Evolutionary conservation across 2,888 invertebrate genomes (phyloP).

Genomic region (Iphiclides podalirius): DNA sequence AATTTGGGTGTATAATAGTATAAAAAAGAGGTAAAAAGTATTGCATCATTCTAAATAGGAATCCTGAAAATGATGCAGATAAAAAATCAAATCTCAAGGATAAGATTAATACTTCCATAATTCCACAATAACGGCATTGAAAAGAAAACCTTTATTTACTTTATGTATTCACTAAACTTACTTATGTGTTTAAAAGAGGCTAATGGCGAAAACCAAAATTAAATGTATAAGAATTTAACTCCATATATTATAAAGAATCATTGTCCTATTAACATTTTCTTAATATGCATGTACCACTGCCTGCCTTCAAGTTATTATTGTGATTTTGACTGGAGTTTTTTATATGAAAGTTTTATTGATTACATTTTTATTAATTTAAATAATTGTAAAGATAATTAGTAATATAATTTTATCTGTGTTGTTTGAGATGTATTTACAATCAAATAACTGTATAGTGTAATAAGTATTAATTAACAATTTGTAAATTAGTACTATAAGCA

Average conservation of each 20-base stretch:
- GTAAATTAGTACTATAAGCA: conserved; percentile 22
- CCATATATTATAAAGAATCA: conserved; percentile 38
- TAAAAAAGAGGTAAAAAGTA: too few species aligned
- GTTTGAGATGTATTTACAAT: conserved; percentile 34
- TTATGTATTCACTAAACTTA: too few species aligned
- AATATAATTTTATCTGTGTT: conserved; percentile 16
- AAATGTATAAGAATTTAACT: conserved; percentile 41
- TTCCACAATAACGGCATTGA: too few species aligned
- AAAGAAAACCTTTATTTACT: too few species aligned
- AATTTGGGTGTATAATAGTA: too few species aligned
- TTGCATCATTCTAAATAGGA: too few species aligned
- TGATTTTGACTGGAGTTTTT: conserved; percentile 52
- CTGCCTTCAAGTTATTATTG: conserved; percentile 66
- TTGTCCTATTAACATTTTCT: conserved; percentile 46
- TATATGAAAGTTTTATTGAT: too few species aligned
- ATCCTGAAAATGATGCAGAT: too few species aligned
- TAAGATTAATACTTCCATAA: too few species aligned
- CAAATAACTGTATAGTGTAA: conserved; percentile 11
- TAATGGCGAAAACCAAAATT: conserved; percentile 25
- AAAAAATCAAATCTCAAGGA: too few species aligned
- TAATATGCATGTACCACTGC: conserved; percentile 56
- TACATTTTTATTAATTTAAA: too few species aligned
- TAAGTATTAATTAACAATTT: conserved; percentile 8
- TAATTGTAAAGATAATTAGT: conserved; percentile 31
- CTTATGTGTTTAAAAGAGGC: conserved; percentile 8